Evolutionary conservation across 30 jellyfish, hydroid and myxozoan species (phyloP), one percentile per base, ranked within the genome.

Genomic region (Cassiopea andromeda): DNA sequence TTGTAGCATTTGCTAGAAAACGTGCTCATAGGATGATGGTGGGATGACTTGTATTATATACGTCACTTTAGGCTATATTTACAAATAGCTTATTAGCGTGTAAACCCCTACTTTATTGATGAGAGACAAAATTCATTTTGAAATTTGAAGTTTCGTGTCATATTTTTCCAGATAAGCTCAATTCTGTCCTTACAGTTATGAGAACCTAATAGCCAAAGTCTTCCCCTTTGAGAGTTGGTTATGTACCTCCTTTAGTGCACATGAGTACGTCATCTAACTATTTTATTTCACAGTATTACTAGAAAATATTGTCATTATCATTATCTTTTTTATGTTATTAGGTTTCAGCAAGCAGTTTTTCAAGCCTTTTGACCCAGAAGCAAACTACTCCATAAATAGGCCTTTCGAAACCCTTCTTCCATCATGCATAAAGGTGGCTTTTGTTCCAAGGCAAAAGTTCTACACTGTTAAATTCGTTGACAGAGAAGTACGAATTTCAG

Each of bases 381-480:
- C 90, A 9, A 87, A 77, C 73, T 77, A 83, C 68, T 81, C 92
- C 17, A 72, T 92, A 12, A 64, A 89, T 61, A 60, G 83, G n/a
- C 58, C 87, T 27, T 48, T 67, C 9, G 99, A 90, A 67, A 19
- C 87, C 17, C 89, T 80, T 44, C 89, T 97, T 47, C 99, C 99
- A 16, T 81, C 99, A 45, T 91, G 94, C 85, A 85, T 96, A 54
- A 78, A 73, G 38, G 73, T 49, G 47, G 93, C 94, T 6, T 91
- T 91, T 59, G 97, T 96, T 14, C 99, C 99, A 15, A 84, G 99
- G 67, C 99, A 96, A 81, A 96, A 96, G 72, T 96, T 96, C 75
- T 92, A 92, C 64, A 83, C 89, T 49, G 93, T 89, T 44, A 49
- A 73, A 48, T 92, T 92, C 69, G 92, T 80, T 38, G 81, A 84